Conservation (phyloP, 2,797 vertebrate genomes). For the Enteromius paludinosus region DNA sequence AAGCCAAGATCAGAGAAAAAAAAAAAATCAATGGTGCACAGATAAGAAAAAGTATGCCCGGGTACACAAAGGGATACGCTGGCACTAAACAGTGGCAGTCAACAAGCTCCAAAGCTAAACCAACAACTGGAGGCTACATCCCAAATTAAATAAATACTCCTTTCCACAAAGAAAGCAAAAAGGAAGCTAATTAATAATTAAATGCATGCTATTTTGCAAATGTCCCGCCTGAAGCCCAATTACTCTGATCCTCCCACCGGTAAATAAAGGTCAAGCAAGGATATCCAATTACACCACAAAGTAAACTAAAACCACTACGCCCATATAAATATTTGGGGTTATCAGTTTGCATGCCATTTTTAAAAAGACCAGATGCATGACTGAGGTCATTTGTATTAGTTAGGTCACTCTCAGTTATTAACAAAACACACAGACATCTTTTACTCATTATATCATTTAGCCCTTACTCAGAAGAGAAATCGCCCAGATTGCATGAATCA, state of each 20-base stretch:
- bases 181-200: conserved; percentile 35
- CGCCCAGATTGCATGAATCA: conserved; percentile 52
- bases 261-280: conserved; percentile 22
- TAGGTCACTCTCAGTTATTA: conserved; percentile 19
- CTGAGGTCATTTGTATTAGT: conserved; percentile 7
- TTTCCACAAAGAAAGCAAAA: conserved; percentile 26
- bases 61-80: conserved; percentile 10
- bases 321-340: not conserved
- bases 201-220: not conserved
- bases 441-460: conserved; percentile 24
- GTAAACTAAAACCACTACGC: conserved; percentile 7
- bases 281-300: conserved; percentile 16
- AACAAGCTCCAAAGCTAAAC: conserved; percentile 19
- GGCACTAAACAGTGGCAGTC: conserved; percentile 30
- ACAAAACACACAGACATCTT: conserved; percentile 43
- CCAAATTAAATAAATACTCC: conserved; percentile 33
- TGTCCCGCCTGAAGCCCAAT: conserved; percentile 23
- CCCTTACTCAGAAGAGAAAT: conserved; percentile 40
- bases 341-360: conserved; percentile 3
- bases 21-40: conserved; percentile 33
- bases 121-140: conserved; percentile 23
- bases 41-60: conserved; percentile 29
- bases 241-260: conserved; percentile 24
- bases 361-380: conserved; percentile 6
- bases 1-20: conserved; percentile 20